Conservation (phyloP, 1,140 invertebrate species). For the Scaptomyza hsui region DNA sequence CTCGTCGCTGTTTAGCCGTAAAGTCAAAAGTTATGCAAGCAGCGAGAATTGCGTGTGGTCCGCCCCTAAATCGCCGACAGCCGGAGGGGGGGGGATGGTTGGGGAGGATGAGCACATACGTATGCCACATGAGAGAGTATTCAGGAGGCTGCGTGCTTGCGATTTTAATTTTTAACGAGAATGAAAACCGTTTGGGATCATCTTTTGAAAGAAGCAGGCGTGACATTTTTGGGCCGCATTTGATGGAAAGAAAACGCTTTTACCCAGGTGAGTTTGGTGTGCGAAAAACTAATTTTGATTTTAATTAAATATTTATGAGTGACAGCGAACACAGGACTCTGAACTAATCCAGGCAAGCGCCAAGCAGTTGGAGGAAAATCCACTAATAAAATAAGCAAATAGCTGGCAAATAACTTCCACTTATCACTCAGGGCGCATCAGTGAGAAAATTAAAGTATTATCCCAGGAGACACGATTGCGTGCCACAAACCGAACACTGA, state of each 20-base stretch:
- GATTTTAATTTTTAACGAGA: constrained; percentile 73
- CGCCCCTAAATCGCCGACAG: constrained; percentile 51
- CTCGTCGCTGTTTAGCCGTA: neutral
- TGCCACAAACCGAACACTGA: constrained; percentile 21
- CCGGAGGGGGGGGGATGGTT: neutral
- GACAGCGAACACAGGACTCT: constrained; percentile 13
- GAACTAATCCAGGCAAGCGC: constrained; percentile 18
- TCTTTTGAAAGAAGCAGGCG: constrained; percentile 24
- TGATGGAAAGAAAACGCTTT: constrained; percentile 42
- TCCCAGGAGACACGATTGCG: constrained; percentile 69
- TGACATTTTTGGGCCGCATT: constrained; percentile 29
- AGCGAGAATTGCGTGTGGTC: constrained; percentile 53
- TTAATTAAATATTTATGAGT: constrained; percentile 79
- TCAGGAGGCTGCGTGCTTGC: constrained; percentile 21
- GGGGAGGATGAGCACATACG: constrained; percentile 25
- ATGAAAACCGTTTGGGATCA: constrained; percentile 23
- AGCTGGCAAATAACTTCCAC: constrained; percentile 79
- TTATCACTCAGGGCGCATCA: constrained; percentile 75
- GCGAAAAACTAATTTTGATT: constrained; percentile 75
- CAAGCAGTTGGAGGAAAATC: constrained; percentile 14
- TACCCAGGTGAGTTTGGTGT: constrained; percentile 27
- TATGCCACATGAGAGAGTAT: constrained; percentile 8
- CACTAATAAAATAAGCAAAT: constrained; percentile 78
- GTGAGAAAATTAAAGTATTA: constrained; percentile 80
- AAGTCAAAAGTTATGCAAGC: constrained; percentile 55